Evolutionary conservation across 2,888 invertebrate species (phyloP), one percentile per base, ranked within the genome.

Genomic region (Perdita meconis): DNA sequence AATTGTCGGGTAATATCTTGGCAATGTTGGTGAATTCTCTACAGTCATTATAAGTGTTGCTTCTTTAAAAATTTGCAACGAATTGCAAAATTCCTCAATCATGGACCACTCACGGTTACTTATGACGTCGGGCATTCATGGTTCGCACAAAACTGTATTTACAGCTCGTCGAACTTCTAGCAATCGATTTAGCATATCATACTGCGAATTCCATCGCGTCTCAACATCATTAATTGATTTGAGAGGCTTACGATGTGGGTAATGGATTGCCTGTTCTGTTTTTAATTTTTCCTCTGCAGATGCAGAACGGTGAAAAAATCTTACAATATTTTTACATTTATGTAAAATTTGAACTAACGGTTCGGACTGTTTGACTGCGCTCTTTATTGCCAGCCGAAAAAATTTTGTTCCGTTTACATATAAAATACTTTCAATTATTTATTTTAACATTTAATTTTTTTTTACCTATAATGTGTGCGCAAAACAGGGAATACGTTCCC

Each of bases 391-490:
- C 19, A 47, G 19, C 47, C 19, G 22, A 47, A 47, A 47, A 22
- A 10, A 47, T 12, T n/a, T 19, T 19, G 10, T 19, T 47, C 6
- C 47, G 19, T 47, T 16, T 47, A 47, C 16, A 47, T 16, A 16
- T 19, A 19, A 10, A 47, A 47, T 47, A 19, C 19, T 47, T 0
- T 2, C 3, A 19, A 10, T 47, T 22, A 47, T 47, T 47, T 47
- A 47, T 47, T 47, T 47, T n/a, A 47, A 47, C 16, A 44, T 44
- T 8, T 19, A 19, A 8, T 44, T 44, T 8, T 16, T 42, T 42
- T 12, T 42, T 44, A 44, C 44, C 44, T 44, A 16, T 16, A 44
- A 44, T 0, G 44, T 44, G 44, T 44, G 44, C n/a, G 44, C 56
- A 13, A 36, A 16, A 8, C 36, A 36, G 13, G 44, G 44, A 44